Evolutionary conservation across 2,888 invertebrate genomes (phyloP), one percentile per base, ranked within the genome.

Genomic region (Tinea pellionella): DNA sequence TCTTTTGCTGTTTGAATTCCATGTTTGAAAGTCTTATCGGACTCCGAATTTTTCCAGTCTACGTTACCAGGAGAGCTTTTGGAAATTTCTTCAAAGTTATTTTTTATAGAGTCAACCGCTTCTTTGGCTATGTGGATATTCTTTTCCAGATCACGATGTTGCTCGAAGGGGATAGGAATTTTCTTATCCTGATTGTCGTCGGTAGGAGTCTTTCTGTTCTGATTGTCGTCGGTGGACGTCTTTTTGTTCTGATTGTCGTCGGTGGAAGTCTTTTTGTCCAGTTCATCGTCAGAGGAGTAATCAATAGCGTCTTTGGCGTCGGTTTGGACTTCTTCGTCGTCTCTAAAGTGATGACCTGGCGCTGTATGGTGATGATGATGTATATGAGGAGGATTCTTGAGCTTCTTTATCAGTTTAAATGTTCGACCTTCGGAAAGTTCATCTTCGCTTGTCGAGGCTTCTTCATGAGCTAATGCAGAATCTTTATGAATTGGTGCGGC

Each of bases 61-160:
- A 9, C 47, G 9, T n/a, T 47, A 16, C 47, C 47, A 9, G n/a
- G 63, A 19, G 69, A 65, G 9, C 61, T 66, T 71, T 42, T 69
- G 64, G 60, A 82, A 41, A 75, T 73, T 63, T 69, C 74, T 59
- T 71, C 67, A 32, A 84, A 64, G 62, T 82, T 77, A 16, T 69
- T 71, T 65, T 83, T 78, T 24, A 86, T 66, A 61, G 72, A 75
- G 64, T 84, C 78, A n/a, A 85, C 76, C 1, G 83, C 84, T 70
- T 78, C 78, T 63, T 79, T 82, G 13, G 83, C 85, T 69, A 78
- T 72, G 61, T 72, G 71, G 60, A 85, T 75, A 61, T 74, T 84
- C n/a, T 74, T 69, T 64, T 80, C 75, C 67, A 85, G 73, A 55
- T 81, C 77, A 37, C 1, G 55, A 13, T 19, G 29, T n/a, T 55